Conservation (phyloP, 2,113 vertebrate species). For the Heloderma charlesbogerti region DNA sequence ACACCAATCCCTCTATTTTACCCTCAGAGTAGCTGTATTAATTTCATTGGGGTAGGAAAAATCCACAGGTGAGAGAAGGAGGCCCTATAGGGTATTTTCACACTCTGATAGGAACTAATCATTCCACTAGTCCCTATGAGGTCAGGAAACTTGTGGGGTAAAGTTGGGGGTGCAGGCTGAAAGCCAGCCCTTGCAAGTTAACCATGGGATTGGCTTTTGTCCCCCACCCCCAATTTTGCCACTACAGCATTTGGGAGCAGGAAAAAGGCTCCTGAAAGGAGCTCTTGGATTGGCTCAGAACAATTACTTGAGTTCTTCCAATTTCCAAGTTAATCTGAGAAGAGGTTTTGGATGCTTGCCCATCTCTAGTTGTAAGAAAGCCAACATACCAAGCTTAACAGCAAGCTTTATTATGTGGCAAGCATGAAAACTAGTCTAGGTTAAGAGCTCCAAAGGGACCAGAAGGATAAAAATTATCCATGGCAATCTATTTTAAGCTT, state of each 20-base stretch:
- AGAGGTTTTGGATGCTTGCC: neutral
- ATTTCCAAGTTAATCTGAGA: neutral
- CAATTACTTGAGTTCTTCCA: neutral
- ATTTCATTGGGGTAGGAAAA: neutral
- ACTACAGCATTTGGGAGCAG: neutral
- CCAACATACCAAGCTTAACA: neutral
- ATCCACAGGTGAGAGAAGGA: neutral
- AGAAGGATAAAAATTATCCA: constrained; percentile 39
- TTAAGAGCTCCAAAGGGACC: constrained; percentile 15
- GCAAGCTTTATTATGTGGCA: neutral
- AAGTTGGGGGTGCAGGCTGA: too few relatives aligned
- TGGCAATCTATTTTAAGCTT: constrained; percentile 29
- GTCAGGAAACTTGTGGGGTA: too few relatives aligned
- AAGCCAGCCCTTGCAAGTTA: too few relatives aligned
- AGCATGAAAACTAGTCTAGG: neutral
- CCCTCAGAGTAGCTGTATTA: neutral
- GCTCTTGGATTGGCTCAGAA: neutral
- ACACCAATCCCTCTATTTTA: neutral
- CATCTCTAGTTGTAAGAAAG: neutral
- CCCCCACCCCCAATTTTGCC: too few relatives aligned
- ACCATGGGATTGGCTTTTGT: too few relatives aligned
- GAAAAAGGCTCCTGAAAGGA: neutral
- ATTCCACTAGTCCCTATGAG: too few relatives aligned
- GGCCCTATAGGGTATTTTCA: neutral
- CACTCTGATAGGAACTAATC: too few relatives aligned